phyloP scores from a whole-genome alignment of 2,797 vertebrate genomes.

The Paratrypauchen microcephalus region DNA sequence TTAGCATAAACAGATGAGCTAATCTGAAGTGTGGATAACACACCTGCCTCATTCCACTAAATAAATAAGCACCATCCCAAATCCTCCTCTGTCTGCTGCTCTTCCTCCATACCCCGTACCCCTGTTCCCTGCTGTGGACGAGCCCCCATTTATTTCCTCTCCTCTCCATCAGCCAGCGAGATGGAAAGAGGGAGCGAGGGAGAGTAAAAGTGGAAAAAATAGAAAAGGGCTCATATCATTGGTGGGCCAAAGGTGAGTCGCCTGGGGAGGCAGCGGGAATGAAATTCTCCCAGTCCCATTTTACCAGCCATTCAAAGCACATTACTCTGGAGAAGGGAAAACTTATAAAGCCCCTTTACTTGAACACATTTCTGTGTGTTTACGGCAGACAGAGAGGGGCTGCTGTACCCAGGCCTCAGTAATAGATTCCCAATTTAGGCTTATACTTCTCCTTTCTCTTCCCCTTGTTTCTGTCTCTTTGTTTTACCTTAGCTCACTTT shows the following conservation, averaged over 20 bases:
- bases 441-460: conserved; percentile 52
- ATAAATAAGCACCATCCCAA: conserved; percentile 84
- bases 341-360: conserved; percentile 87
- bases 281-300: conserved; percentile 95
- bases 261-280: conserved; percentile 93
- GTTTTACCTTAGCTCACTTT: conserved; percentile 43
- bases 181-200: conserved; percentile 74
- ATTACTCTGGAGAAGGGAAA: conserved; percentile 88
- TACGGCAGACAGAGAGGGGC: conserved; percentile 77
- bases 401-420: conserved; percentile 75
- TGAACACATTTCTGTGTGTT: conserved; percentile 90
- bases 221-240: conserved; percentile 92
- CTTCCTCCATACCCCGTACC: conserved; percentile 57
- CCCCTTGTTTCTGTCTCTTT: conserved; percentile 44
- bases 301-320: conserved; percentile 89
- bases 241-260: conserved; percentile 93
- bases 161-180: conserved; percentile 74
- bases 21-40: conserved; percentile 83
- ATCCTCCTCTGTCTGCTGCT: conserved; percentile 61
- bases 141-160: conserved; percentile 76
- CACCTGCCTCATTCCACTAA: conserved; percentile 88
- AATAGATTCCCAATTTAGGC: conserved; percentile 86
- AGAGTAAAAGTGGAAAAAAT: conserved; percentile 78
- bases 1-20: conserved; percentile 88
- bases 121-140: conserved; percentile 68